Conservation (phyloP, 2,888 invertebrate genomes). For the Melanophora roralis region DNA sequence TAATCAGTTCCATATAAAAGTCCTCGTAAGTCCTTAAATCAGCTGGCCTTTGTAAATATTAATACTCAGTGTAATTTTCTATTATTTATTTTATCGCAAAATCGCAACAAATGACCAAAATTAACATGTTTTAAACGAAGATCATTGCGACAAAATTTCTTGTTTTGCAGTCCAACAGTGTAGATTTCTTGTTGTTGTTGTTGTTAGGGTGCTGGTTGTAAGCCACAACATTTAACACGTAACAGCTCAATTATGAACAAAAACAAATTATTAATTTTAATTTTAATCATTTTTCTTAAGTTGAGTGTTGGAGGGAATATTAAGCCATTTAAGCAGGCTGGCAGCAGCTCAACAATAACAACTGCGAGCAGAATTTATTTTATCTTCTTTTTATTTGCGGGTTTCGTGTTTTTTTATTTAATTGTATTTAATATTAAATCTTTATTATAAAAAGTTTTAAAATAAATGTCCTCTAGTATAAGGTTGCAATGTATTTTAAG, state of each 20-base stretch:
- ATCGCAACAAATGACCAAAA: conserved; percentile 53
- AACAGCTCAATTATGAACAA: conserved; percentile 59
- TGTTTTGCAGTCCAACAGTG: not conserved
- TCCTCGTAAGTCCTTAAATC: no score
- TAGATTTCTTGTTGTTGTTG: not conserved
- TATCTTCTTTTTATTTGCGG: not conserved
- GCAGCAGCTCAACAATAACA: conserved; percentile 31
- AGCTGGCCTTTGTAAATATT: conserved; percentile 16
- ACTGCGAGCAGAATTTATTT: conserved; percentile 4
- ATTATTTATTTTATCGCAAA: conserved; percentile 45
- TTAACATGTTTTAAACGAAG: conserved; percentile 40
- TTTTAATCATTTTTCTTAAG: conserved; percentile 46
- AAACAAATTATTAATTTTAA: conserved; percentile 63
- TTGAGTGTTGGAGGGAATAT: conserved; percentile 7
- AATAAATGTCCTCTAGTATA: conserved; percentile 50
- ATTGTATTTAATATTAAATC: conserved; percentile 34
- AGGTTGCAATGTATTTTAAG: conserved; percentile 42
- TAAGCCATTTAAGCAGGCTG: conserved; percentile 37
- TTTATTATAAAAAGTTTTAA: conserved; percentile 54
- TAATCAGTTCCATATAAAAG: no score
- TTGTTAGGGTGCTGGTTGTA: not conserved
- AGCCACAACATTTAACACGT: conserved; percentile 52
- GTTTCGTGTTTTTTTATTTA: not conserved
- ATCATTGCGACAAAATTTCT: not conserved
- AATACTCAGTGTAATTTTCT: conserved; percentile 26